phyloP scores from a whole-genome alignment of 2,888 invertebrate species.

The Artemia sinica region DNA sequence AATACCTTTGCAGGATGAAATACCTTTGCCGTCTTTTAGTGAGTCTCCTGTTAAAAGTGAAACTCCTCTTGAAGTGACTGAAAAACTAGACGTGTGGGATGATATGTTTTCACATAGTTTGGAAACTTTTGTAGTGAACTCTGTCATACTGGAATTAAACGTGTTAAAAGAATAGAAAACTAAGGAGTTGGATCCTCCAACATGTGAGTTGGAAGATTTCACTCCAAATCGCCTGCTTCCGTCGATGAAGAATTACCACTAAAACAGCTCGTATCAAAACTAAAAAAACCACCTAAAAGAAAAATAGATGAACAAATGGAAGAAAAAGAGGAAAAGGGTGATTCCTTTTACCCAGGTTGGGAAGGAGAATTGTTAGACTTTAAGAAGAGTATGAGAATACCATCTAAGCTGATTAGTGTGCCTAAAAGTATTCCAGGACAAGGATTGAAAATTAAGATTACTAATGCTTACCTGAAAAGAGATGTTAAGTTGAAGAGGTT shows the following conservation, averaged over 20 bases:
- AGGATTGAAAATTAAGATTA: constrained; percentile 12
- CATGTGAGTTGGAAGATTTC: background rate
- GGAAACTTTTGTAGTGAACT: constrained; percentile 12
- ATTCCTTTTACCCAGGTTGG: constrained; percentile 45
- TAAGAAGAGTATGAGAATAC: constrained; percentile 63
- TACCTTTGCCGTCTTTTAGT: background rate
- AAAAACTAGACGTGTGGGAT: constrained; percentile 8
- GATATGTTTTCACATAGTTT: constrained; percentile 14
- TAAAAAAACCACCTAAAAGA: constrained; percentile 1
- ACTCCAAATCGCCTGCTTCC: constrained; percentile 1
- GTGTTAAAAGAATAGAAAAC: constrained; percentile 7
- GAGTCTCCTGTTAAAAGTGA: background rate
- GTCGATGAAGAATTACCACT: constrained; percentile 7
- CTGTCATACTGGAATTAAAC: constrained; percentile 1
- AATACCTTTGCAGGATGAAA: background rate
- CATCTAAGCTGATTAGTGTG: constrained; percentile 58
- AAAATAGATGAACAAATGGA: background rate
- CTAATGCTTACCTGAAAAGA: constrained; percentile 15
- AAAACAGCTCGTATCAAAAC: background rate
- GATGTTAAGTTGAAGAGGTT: constrained; percentile 23
- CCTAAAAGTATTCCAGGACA: constrained; percentile 43
- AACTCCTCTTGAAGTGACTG: background rate
- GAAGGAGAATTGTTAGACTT: constrained; percentile 65
- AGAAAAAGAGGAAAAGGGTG: background rate
- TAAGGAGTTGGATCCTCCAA: background rate